A percentile compares a stretch with the other conserved stretches of the same genome.
phyloP scores from a whole-genome alignment of 2,888 invertebrate species.

The Mimachlamys varia region DNA sequence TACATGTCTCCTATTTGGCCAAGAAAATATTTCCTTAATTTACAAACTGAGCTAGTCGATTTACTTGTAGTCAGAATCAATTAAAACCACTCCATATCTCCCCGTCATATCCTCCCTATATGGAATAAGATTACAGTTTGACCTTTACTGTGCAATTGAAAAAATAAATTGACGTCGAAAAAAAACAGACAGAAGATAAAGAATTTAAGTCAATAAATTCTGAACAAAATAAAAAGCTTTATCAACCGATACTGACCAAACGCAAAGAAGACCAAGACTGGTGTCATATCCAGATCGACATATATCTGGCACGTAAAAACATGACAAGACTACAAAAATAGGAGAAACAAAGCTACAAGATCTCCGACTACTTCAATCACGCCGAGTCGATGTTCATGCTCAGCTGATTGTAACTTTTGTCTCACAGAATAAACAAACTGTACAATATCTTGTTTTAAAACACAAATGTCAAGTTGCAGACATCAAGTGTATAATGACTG shows the following conservation, averaged over 20 bases:
- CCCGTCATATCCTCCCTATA: not conserved
- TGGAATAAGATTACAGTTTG: not conserved
- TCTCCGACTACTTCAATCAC: not conserved
- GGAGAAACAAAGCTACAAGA: no score
- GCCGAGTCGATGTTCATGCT: not conserved
- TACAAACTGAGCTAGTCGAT: slow-evolving; percentile 3
- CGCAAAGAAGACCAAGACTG: not conserved
- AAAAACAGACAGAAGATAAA: not conserved
- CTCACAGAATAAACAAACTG: not conserved
- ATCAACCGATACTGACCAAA: not conserved
- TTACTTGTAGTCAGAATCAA: slow-evolving; percentile 2
- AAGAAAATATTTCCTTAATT: slow-evolving; percentile 32
- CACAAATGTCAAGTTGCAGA: not conserved
- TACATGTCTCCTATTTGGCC: slow-evolving; percentile 26
- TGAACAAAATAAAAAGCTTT: not conserved
- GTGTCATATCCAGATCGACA: not conserved
- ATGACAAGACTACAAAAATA: no score
- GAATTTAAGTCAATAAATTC: not conserved
- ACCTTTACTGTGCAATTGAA: slow-evolving; percentile 14
- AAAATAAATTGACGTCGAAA: slow-evolving; percentile 9
- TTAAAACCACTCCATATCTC: not conserved
- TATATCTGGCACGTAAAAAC: not conserved
- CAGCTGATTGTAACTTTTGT: not conserved
- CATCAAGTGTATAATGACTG: not conserved
- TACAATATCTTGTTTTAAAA: not conserved